Evolutionary conservation across 2,888 invertebrate genomes (phyloP), one percentile per base, ranked within the genome.

Genomic region (Halocaridina rubra): DNA sequence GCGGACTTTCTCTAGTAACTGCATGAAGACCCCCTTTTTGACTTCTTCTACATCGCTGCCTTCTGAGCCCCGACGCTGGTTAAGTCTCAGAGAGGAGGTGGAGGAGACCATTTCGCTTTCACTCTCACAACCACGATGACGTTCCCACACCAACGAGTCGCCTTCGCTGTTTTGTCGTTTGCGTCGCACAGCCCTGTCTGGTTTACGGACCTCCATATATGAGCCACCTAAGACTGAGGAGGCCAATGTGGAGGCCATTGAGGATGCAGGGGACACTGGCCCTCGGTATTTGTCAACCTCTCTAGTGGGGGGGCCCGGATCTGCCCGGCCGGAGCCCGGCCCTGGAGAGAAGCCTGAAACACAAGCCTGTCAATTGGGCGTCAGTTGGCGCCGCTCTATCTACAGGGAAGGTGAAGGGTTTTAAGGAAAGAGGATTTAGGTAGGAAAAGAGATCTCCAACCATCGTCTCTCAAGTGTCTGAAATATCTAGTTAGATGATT

Each of bases 281-380:
- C 84, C 74, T 24, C 84, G 79, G 22, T 76, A 81, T 57, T 81
- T 76, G 46, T 76, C 80, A 61, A 39, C 67, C 27, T 84, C 80
- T 69, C 84, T 79, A 82, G 86, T 79, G 82, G 69, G 80, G 71
- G 29, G 80, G 81, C 67, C 85, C 80, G 80, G 82, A 80, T 84
- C 88, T 77, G 69, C 82, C 61, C 80, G 86, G 53, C 84, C 88
- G 79, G 75, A 88, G 81, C 74, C 88, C 88, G 74, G 88, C 86
- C 86, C 82, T 82, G 88, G 86, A 80, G 88, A 88, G 88, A 82
- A 88, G 80, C 82, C 88, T 88, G 88, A 86, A 88, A 88, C 88
- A 88, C 81, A 88, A 84, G 78, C 88, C 88, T 88, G 86, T 84
- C 84, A 86, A 84, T 88, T 74, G 84, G 80, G 86, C 80, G 84